These are phyloP conservation scores for Mamestra brassicae DNA, from an alignment of 2,888 invertebrate genomes.

Conservation along the genomic window DNA sequence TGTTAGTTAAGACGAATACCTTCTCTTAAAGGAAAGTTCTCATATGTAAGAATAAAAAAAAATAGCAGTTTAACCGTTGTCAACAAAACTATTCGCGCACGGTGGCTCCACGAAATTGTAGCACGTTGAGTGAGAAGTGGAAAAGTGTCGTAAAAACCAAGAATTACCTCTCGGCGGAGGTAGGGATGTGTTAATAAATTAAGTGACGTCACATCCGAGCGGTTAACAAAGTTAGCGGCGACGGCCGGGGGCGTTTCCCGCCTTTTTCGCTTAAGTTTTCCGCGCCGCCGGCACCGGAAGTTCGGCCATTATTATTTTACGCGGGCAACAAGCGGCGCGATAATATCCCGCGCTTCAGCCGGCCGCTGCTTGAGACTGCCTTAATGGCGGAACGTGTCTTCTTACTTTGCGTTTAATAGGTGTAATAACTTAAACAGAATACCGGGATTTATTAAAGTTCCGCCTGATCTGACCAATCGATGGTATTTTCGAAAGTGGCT, in stretches of 20 bases:
- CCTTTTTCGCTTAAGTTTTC: conserved; percentile 89
- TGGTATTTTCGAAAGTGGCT: conserved; percentile 62
- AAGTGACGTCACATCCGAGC: conserved; percentile 89
- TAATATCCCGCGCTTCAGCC: conserved; percentile 88
- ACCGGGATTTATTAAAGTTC: conserved; percentile 82
- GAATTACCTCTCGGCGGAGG: conserved; percentile 79
- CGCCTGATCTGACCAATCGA: conserved; percentile 71
- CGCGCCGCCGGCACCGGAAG: conserved; percentile 91
- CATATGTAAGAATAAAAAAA: neutral
- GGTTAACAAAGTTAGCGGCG: conserved; percentile 86
- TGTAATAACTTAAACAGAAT: conserved; percentile 89
- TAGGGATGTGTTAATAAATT: conserved; percentile 90
- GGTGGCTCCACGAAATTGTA: conserved; percentile 71
- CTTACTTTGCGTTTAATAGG: conserved; percentile 89
- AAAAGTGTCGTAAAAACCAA: conserved; percentile 83
- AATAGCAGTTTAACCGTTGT: conserved; percentile 28
- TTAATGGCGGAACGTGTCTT: conserved; percentile 90
- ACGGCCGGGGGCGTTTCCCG: conserved; percentile 88
- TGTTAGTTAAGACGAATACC: neutral
- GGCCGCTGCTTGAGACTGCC: conserved; percentile 80
- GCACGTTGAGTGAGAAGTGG: conserved; percentile 80
- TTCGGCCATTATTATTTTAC: conserved; percentile 91
- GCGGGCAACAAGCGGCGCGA: conserved; percentile 91
- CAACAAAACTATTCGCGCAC: conserved; percentile 62
- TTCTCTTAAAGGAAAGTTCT: neutral